phyloP scores from a whole-genome alignment of 2,888 invertebrate species.

The Acleris holmiana region DNA sequence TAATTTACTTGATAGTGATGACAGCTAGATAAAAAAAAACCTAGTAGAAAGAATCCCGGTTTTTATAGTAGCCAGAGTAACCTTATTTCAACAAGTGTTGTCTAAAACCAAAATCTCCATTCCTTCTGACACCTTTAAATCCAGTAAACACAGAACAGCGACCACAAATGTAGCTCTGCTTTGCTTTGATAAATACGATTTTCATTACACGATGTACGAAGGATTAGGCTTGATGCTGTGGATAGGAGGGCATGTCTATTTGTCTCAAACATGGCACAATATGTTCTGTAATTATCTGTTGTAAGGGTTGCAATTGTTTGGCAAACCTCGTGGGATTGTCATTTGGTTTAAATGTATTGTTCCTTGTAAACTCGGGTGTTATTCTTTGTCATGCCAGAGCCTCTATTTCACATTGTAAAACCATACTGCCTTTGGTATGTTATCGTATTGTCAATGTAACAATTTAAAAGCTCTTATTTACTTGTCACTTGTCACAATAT shows the following conservation, averaged over 20 bases:
- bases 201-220: slow-evolving; percentile 18
- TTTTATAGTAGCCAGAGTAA: no score
- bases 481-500: no score
- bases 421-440: no score
- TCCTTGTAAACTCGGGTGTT: background rate
- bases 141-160: slow-evolving; percentile 8
- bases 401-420: no score
- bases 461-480: no score
- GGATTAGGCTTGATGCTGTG: slow-evolving; percentile 21
- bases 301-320: background rate
- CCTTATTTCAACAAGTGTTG: no score
- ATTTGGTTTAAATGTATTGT: background rate
- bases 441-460: no score
- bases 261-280: slow-evolving; percentile 1
- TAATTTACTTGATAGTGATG: no score
- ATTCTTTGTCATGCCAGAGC: no score
- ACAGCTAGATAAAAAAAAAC: no score
- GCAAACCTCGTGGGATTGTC: background rate
- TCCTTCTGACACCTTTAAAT: slow-evolving; percentile 2
- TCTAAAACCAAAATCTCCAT: background rate
- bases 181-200: slow-evolving; percentile 23
- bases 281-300: background rate
- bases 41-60: no score
- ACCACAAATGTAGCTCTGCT: slow-evolving; percentile 6
- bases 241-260: slow-evolving; percentile 6